Percentiles rank a stretch among this genome's conserved stretches.
These are phyloP conservation scores for Molossus molossus DNA, from an alignment of 2,797 vertebrate genomes.

Conservation along the genomic window DNA sequence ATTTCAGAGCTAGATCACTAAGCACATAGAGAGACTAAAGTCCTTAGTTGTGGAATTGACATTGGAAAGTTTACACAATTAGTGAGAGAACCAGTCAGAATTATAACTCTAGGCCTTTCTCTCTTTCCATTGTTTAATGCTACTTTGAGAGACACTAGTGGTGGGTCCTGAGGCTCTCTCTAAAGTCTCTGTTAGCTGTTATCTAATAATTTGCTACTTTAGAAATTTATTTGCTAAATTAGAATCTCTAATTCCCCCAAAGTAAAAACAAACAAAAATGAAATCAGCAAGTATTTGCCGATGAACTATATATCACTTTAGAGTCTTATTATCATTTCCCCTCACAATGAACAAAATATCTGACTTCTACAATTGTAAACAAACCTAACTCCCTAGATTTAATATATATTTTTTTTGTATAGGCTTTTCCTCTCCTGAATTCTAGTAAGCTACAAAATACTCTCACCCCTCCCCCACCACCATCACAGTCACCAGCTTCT, in stretches of 20 bases:
- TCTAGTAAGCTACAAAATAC: not conserved
- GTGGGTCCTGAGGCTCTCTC: not conserved
- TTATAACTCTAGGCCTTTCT: not conserved
- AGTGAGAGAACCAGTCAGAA: constrained; percentile 10
- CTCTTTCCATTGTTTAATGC: not conserved
- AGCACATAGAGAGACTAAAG: not conserved
- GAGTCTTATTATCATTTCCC: not conserved
- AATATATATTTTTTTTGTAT: not conserved
- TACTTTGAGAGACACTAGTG: not conserved
- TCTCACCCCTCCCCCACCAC: fast-evolving
- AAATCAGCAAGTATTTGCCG: not conserved
- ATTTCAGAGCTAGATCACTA: constrained; percentile 12
- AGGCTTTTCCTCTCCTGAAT: not conserved
- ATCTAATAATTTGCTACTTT: constrained; percentile 1
- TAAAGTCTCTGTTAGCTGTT: constrained; percentile 33
- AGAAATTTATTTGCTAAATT: constrained; percentile 44
- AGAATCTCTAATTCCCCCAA: not conserved
- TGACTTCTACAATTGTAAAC: not conserved
- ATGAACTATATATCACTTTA: not conserved
- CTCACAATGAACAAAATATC: not conserved
- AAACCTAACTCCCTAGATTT: not conserved
- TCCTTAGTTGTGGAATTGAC: not conserved
- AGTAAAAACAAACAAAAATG: constrained; percentile 14
- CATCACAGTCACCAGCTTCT: not conserved
- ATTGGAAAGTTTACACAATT: not conserved